Percentiles rank a stretch among this genome's conserved stretches.
phyloP scores from a whole-genome alignment of 2,113 vertebrate species.

The Corythoichthys intestinalis region DNA sequence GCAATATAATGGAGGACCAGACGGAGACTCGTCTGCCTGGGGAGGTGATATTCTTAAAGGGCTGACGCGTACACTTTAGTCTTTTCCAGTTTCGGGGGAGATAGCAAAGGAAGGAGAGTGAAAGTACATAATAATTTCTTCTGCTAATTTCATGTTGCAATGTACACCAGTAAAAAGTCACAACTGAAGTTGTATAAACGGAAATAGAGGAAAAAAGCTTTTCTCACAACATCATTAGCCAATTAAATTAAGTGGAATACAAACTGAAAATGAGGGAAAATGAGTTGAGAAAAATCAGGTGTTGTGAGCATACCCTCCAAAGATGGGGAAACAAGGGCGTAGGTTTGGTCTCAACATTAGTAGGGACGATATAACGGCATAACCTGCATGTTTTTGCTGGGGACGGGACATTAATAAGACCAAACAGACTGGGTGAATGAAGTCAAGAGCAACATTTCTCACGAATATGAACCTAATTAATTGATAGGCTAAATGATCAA shows the following conservation, averaged over 20 bases:
- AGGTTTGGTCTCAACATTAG: no score
- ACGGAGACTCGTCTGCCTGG: conserved; percentile 42
- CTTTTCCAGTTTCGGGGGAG: conserved; percentile 28
- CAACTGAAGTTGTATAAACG: background rate
- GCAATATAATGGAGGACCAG: conserved; percentile 60
- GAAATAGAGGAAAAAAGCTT: background rate
- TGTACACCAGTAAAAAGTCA: background rate
- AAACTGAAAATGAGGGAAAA: background rate
- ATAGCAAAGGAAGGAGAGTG: conserved; percentile 8
- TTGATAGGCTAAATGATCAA: no score
- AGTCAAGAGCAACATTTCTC: no score
- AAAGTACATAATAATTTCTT: background rate
- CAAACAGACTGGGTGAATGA: no score
- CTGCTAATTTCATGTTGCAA: background rate
- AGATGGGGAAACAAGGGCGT: background rate
- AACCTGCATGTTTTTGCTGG: no score
- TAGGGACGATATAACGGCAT: no score
- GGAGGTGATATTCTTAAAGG: conserved; percentile 46
- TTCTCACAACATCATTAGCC: background rate
- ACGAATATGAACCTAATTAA: no score
- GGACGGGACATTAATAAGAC: no score
- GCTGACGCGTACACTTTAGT: conserved; percentile 33
- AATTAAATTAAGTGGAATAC: background rate
- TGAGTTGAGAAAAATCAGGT: background rate
- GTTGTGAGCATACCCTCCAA: background rate